Evolutionary conservation across 2,113 vertebrate species (phyloP), one percentile per base, ranked within the genome.

Genomic region (Ellobius talpinus): DNA sequence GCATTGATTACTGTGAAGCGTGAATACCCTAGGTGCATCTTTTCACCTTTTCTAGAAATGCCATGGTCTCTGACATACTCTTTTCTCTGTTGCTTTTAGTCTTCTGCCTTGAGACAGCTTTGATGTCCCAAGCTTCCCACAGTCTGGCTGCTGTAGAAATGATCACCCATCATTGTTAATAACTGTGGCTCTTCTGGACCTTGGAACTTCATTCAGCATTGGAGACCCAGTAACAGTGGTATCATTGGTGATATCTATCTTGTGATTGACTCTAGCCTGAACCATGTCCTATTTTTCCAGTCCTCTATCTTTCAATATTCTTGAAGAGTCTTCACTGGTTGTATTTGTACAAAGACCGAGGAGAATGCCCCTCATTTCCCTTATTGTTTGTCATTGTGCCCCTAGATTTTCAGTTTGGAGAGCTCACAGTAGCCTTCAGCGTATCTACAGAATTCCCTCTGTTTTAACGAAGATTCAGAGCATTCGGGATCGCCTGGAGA

Each of bases 401-500:
- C 84, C 39, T 68, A 74, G 42, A 55, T 76, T 94, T 95, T 79
- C 91, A 8, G 16, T 73, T 87, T 93, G 70, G 70, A 90, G 84
- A 90, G 73, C n/a, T 85, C 36, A 13, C 2, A 29, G 12, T 72
- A 73, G 55, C 73, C 66, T 45, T 50, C 11, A 47, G 45, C 29
- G 24, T 17, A 1, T 88, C 33, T 31, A 63, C 74, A 33, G 2
- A 79, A 84, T 91, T 29, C 68, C 77, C 94, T 87, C 39, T 7
- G 63, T 93, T 91, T 87, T 81, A 87, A 88, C 50, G 70, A 96
- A 52, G 93, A 73, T 42, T 87, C 58, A 33, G 47, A 55, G 42
- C 78, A 11, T 55, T 70, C 36, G 7, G 42, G 42, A 87, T 79
- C 74, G 33, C 70, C 63, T 50, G 31, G 72, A 94, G 68, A 65